phyloP scores from a whole-genome alignment of 2,888 invertebrate species.

The Acronicta psi region DNA sequence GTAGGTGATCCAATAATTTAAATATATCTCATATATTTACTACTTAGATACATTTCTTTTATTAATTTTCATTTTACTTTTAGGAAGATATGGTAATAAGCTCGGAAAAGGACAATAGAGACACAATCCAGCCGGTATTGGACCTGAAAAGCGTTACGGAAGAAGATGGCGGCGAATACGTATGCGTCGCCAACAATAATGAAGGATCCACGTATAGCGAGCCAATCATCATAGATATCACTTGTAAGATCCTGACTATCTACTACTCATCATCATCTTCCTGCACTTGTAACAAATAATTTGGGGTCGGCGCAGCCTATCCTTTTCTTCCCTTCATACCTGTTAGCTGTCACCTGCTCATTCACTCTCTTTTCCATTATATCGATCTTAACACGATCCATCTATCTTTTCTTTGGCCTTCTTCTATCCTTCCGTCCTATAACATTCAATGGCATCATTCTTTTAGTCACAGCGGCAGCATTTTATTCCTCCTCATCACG shows the following conservation, averaged over 20 bases:
- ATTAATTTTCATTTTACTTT: slow-evolving; percentile 37
- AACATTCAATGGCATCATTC: too few species aligned
- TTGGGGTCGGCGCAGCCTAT: too few species aligned
- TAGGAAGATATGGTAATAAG: slow-evolving; percentile 73
- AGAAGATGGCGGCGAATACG: slow-evolving; percentile 77
- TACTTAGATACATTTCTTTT: background rate
- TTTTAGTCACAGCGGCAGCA: too few species aligned
- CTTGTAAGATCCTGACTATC: slow-evolving; percentile 67
- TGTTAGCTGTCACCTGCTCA: too few species aligned
- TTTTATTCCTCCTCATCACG: too few species aligned
- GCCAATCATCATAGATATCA: slow-evolving; percentile 73
- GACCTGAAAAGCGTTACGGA: slow-evolving; percentile 68
- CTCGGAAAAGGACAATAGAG: slow-evolving; percentile 55
- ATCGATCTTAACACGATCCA: too few species aligned
- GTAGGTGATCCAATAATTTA: slow-evolving; percentile 53
- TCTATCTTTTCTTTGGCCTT: too few species aligned
- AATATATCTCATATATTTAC: background rate
- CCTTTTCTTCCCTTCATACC: too few species aligned
- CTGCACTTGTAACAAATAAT: too few species aligned
- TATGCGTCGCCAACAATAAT: slow-evolving; percentile 78
- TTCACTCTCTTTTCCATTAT: too few species aligned
- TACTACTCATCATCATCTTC: too few species aligned
- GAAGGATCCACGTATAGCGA: slow-evolving; percentile 77
- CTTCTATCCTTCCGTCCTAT: too few species aligned
- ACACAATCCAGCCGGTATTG: slow-evolving; percentile 66